Conservation (phyloP, 2,888 invertebrate genomes). For the Scelioninae gen. 1 region DNA sequence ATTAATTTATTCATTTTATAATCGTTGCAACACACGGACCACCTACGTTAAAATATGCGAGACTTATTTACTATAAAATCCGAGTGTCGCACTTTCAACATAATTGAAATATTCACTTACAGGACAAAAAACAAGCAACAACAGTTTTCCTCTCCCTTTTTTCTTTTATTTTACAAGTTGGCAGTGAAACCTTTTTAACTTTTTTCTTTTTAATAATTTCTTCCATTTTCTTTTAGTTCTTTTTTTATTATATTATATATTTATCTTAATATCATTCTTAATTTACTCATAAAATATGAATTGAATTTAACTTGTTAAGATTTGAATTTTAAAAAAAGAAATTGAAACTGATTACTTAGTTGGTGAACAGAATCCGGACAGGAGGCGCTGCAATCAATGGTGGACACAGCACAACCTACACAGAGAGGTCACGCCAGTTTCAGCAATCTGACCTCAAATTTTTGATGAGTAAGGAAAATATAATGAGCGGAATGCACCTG, state of each 20-base stretch:
- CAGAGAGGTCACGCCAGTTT: background rate
- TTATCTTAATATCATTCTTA: conserved; percentile 28
- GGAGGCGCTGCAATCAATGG: background rate
- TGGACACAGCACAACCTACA: background rate
- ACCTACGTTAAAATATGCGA: conserved; percentile 48
- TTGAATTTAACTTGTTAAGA: background rate
- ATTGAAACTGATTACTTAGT: conserved; percentile 27
- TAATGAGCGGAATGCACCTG: conserved; percentile 8
- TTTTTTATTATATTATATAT: conserved; percentile 18
- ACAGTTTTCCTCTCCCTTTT: conserved; percentile 30
- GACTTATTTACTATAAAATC: conserved; percentile 47
- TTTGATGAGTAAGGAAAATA: conserved; percentile 24
- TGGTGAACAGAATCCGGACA: background rate
- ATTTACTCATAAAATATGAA: conserved; percentile 38
- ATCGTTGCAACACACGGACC: conserved; percentile 38
- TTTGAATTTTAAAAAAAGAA: conserved; percentile 28
- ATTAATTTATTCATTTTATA: conserved; percentile 30
- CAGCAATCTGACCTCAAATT: conserved; percentile 1
- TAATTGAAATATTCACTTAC: conserved; percentile 52
- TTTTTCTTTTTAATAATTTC: conserved; percentile 8
- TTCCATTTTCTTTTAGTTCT: conserved; percentile 1
- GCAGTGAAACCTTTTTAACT: conserved; percentile 66
- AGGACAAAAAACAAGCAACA: conserved; percentile 58
- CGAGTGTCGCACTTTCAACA: conserved; percentile 45
- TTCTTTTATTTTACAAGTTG: conserved; percentile 64